Evolutionary conservation across 2,113 vertebrate genomes (phyloP).

Genomic region (Eubucco bourcierii): DNA sequence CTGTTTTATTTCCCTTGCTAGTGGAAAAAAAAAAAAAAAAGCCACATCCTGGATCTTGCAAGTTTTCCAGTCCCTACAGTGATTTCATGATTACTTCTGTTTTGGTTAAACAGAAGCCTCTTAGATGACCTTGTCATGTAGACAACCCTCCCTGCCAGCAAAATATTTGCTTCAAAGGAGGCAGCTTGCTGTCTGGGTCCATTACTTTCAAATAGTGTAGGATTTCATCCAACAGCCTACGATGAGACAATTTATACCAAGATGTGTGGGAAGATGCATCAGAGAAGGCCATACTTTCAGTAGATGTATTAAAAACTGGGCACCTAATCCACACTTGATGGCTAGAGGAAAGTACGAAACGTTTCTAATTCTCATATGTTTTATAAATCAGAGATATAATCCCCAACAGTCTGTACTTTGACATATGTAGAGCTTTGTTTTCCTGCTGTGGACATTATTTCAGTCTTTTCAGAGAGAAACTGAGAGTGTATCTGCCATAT

Average conservation of each 20-base stretch:
- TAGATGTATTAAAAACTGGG: background rate
- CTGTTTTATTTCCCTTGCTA: background rate
- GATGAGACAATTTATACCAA: background rate
- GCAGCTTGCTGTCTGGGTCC: background rate
- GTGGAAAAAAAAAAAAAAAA: background rate
- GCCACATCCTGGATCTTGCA: background rate
- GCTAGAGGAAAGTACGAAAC: background rate
- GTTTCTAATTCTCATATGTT: background rate
- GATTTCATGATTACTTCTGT: background rate
- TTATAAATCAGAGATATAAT: background rate
- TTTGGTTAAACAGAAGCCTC: background rate
- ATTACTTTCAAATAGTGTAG: background rate
- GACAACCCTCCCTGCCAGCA: background rate
- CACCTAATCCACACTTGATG: background rate
- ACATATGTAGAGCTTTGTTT: background rate
- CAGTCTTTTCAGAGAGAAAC: background rate
- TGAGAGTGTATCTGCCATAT: background rate
- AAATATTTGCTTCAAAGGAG: background rate
- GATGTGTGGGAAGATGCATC: background rate
- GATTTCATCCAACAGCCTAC: background rate
- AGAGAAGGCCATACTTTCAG: background rate
- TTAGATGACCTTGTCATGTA: background rate
- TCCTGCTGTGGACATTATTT: background rate
- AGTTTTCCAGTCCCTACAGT: background rate
- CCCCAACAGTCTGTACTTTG: background rate